phyloP scores from a whole-genome alignment of 2,113 vertebrate species.

The Protobothrops flavoviridis region DNA sequence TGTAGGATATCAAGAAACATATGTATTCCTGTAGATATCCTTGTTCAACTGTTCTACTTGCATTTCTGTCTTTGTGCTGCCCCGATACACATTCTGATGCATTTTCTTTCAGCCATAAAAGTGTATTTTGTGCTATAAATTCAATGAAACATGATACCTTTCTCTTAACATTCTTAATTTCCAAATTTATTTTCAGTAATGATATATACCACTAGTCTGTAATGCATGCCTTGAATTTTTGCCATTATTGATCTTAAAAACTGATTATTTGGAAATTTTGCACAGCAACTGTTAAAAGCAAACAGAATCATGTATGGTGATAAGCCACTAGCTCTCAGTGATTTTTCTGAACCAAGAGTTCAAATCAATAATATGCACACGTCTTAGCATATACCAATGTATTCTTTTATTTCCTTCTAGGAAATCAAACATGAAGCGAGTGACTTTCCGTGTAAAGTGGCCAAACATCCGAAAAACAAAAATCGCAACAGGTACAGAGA shows the following conservation, averaged over 20 bases:
- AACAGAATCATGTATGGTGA: not conserved
- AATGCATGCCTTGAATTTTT: not conserved
- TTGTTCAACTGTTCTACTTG: not conserved
- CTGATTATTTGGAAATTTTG: not conserved
- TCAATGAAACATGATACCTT: not conserved
- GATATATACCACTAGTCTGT: not conserved
- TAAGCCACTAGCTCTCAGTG: conserved; percentile 15
- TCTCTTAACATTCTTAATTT: not conserved
- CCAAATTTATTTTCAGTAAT: not conserved
- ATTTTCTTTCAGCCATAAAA: not conserved
- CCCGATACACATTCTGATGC: not conserved
- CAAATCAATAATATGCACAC: not conserved
- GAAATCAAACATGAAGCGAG: conserved; percentile 92
- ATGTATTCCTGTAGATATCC: not conserved
- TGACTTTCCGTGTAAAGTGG: conserved; percentile 93
- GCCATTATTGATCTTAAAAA: not conserved
- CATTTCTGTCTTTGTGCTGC: not conserved
- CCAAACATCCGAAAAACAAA: conserved; percentile 94
- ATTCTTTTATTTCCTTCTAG: conserved; percentile 69
- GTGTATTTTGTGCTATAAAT: not conserved
- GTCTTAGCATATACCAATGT: conserved; percentile 34
- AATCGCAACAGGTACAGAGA: conserved; percentile 97
- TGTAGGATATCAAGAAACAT: not conserved
- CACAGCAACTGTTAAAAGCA: not conserved
- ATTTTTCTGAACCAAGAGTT: not conserved